Evolutionary conservation across 30 jellyfish, hydroid and myxozoan species (phyloP).

Genomic region (Turritopsis rubra): DNA sequence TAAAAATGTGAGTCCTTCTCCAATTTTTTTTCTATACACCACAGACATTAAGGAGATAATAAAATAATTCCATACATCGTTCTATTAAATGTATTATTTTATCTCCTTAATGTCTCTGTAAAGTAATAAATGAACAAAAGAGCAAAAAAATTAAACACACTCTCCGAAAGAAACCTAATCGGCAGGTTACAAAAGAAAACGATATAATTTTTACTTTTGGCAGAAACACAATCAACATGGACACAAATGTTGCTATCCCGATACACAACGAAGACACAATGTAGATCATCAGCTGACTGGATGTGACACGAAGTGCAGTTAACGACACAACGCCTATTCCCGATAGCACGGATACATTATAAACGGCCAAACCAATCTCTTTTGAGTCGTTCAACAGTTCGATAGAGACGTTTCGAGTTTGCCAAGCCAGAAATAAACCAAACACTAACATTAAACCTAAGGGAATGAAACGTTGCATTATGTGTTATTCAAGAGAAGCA

Average conservation of each 20-base stretch:
- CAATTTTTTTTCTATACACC: too few relatives aligned
- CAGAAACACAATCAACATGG: constrained; percentile 65
- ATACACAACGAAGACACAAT: constrained; percentile 63
- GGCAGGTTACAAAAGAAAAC: too few relatives aligned
- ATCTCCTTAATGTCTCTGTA: too few relatives aligned
- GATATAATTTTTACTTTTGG: constrained; percentile 95
- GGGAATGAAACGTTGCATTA: background rate
- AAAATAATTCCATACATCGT: too few relatives aligned
- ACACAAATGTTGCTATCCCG: constrained; percentile 60
- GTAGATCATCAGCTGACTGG: constrained; percentile 41
- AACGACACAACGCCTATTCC: constrained; percentile 76
- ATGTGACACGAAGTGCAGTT: constrained; percentile 52
- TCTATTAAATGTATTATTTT: too few relatives aligned
- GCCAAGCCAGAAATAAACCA: constrained; percentile 94
- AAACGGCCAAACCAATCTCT: constrained; percentile 82
- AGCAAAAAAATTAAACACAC: too few relatives aligned
- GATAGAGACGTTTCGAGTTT: constrained; percentile 56
- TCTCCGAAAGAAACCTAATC: too few relatives aligned
- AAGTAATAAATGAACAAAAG: too few relatives aligned
- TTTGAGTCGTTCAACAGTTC: constrained; percentile 68
- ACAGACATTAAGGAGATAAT: too few relatives aligned
- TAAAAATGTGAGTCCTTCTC: too few relatives aligned
- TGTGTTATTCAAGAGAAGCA: too few relatives aligned
- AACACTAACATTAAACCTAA: constrained; percentile 62
- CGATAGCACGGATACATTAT: constrained; percentile 82